phyloP scores from a whole-genome alignment of 2,797 vertebrate species.

The Mormyrus proboscirostris region DNA sequence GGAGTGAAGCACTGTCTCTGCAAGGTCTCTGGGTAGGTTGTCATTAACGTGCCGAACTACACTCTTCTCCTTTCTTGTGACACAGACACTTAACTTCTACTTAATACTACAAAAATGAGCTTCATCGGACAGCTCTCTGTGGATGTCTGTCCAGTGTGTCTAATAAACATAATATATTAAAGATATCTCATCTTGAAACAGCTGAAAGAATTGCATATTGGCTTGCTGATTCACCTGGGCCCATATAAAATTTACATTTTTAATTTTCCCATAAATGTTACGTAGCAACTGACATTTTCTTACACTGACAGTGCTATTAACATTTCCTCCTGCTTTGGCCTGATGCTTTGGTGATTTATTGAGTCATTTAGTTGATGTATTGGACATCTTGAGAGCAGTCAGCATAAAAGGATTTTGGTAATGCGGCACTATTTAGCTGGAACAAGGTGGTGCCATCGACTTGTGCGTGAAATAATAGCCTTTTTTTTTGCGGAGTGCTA shows the following conservation, averaged over 20 bases:
- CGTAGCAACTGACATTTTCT: background rate
- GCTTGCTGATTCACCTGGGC: background rate
- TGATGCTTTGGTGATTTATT: background rate
- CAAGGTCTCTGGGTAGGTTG: background rate
- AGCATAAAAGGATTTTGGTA: conserved; percentile 15
- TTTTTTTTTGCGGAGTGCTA: conserved; percentile 11
- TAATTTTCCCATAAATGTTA: conserved; percentile 1
- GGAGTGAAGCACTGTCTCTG: background rate
- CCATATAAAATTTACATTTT: background rate
- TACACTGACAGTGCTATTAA: background rate
- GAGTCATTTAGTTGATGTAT: conserved; percentile 16
- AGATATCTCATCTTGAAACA: background rate
- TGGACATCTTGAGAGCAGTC: conserved; percentile 1
- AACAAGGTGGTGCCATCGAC: conserved; percentile 2
- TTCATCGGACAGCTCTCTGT: background rate
- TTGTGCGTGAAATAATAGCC: conserved; percentile 1
- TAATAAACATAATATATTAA: background rate
- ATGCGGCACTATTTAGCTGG: background rate
- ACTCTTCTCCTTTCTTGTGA: background rate
- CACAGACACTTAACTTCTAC: background rate
- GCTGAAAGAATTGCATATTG: background rate
- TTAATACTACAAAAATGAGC: background rate
- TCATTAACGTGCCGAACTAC: background rate
- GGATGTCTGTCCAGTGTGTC: background rate
- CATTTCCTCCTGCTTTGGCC: conserved; percentile 2